Percentiles rank a stretch among this genome's conserved stretches.
Evolutionary conservation across 1,140 invertebrate species (phyloP).

Genomic region (Rhagoletis pomonella): DNA sequence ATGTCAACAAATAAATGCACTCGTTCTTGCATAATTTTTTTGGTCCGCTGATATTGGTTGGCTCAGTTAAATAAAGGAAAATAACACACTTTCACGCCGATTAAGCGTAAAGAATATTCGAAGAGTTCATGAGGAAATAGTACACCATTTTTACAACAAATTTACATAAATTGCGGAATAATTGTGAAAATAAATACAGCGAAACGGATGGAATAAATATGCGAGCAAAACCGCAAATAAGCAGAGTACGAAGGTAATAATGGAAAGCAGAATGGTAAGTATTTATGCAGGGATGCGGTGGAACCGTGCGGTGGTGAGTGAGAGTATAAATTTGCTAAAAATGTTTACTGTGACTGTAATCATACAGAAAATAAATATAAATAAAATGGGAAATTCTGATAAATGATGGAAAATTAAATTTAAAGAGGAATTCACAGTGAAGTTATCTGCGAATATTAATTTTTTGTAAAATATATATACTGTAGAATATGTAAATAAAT

Average conservation of each 20-base stretch:
- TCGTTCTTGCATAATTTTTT: not conserved
- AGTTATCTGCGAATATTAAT: too few species aligned
- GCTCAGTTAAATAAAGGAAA: constrained; percentile 20
- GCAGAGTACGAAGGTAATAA: not conserved
- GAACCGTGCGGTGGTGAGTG: not conserved
- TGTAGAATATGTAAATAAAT: too few species aligned
- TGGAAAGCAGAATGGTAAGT: not conserved
- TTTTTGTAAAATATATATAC: too few species aligned
- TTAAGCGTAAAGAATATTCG: constrained; percentile 8
- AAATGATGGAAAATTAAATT: not conserved
- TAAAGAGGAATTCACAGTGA: not conserved
- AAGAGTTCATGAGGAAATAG: not conserved
- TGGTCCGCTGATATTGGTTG: not conserved
- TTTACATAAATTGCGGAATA: constrained; percentile 38
- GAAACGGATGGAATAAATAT: not conserved
- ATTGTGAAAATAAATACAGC: constrained; percentile 28
- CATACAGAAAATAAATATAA: constrained; percentile 30
- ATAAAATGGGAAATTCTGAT: not conserved
- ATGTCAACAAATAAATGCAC: too few species aligned
- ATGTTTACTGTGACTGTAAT: not conserved
- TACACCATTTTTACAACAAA: not conserved
- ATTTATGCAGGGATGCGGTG: not conserved
- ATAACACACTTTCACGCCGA: constrained; percentile 1
- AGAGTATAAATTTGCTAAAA: constrained; percentile 19
- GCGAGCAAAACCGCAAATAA: constrained; percentile 27